Evolutionary conservation across 2,888 invertebrate species (phyloP).

Genomic region (Loripinus fragilis): DNA sequence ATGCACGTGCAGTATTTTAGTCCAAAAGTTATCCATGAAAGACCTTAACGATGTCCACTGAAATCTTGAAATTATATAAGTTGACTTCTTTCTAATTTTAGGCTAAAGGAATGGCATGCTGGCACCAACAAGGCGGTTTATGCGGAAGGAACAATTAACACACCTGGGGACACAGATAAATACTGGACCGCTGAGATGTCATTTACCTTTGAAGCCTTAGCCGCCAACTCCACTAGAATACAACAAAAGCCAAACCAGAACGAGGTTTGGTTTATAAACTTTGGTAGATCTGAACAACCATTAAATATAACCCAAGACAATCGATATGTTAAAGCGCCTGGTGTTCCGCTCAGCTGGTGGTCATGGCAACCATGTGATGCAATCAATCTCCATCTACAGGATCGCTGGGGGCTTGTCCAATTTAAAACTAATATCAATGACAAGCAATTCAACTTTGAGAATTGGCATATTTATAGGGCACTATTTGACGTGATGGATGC

Average conservation of each 20-base stretch:
- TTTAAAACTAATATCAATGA: slow-evolving; percentile 54
- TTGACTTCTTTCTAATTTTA: background rate
- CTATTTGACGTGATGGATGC: slow-evolving; percentile 66
- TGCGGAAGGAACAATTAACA: slow-evolving; percentile 46
- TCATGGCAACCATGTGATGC: slow-evolving; percentile 55
- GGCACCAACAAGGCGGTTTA: slow-evolving; percentile 32
- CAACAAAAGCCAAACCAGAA: slow-evolving; percentile 26
- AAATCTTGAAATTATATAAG: no score
- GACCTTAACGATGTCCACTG: no score
- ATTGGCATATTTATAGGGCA: slow-evolving; percentile 66
- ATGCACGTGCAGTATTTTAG: no score
- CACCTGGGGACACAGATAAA: slow-evolving; percentile 41
- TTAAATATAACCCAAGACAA: slow-evolving; percentile 34
- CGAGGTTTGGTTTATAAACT: slow-evolving; percentile 56
- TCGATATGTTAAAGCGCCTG: slow-evolving; percentile 20
- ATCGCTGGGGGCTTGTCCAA: slow-evolving; percentile 72
- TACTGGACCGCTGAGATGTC: slow-evolving; percentile 52
- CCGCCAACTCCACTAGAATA: slow-evolving; percentile 27
- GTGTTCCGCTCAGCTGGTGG: slow-evolving; percentile 38
- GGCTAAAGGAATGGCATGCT: slow-evolving; percentile 36
- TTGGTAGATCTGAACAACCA: slow-evolving; percentile 37
- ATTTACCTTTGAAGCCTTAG: slow-evolving; percentile 35
- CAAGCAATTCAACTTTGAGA: slow-evolving; percentile 45
- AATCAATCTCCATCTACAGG: slow-evolving; percentile 52
- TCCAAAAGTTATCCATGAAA: no score